Evolutionary conservation across 2,888 invertebrate species (phyloP).

Genomic region (Diploptera punctata): DNA sequence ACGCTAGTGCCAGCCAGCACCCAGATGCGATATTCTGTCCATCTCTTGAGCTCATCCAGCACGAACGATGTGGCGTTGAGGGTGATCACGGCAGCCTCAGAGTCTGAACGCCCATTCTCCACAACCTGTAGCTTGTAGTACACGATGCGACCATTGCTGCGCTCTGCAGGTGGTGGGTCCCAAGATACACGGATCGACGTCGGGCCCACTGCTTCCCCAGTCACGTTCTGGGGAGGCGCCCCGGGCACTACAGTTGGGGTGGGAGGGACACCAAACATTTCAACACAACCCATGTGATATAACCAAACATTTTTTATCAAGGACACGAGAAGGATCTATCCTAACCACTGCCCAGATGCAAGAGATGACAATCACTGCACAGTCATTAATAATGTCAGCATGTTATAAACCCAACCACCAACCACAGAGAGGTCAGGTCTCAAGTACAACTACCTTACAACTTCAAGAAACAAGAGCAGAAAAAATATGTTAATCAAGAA

Average conservation of each 20-base stretch:
- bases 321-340: background rate
- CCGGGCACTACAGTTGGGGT: slow-evolving; percentile 79
- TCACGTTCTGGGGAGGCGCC: slow-evolving; percentile 95
- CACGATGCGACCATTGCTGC: slow-evolving; percentile 90
- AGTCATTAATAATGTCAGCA: too few relatives aligned
- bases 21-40: slow-evolving; percentile 97
- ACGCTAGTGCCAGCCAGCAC: slow-evolving; percentile 95
- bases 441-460: too few relatives aligned
- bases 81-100: slow-evolving; percentile 81
- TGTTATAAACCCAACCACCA: too few relatives aligned
- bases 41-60: slow-evolving; percentile 89
- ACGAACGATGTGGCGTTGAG: slow-evolving; percentile 81
- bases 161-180: slow-evolving; percentile 90
- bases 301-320: background rate
- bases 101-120: slow-evolving; percentile 83
- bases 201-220: slow-evolving; percentile 85
- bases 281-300: slow-evolving; percentile 16
- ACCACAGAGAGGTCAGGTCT: too few relatives aligned
- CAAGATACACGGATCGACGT: slow-evolving; percentile 89
- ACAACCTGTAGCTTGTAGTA: slow-evolving; percentile 95
- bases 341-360: slow-evolving; percentile 29
- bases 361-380: background rate
- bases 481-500: too few relatives aligned
- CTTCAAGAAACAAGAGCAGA: too few relatives aligned
- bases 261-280: slow-evolving; percentile 27